Conservation (phyloP, 2,113 vertebrate species). For the Rhinopithecus roxellana region DNA sequence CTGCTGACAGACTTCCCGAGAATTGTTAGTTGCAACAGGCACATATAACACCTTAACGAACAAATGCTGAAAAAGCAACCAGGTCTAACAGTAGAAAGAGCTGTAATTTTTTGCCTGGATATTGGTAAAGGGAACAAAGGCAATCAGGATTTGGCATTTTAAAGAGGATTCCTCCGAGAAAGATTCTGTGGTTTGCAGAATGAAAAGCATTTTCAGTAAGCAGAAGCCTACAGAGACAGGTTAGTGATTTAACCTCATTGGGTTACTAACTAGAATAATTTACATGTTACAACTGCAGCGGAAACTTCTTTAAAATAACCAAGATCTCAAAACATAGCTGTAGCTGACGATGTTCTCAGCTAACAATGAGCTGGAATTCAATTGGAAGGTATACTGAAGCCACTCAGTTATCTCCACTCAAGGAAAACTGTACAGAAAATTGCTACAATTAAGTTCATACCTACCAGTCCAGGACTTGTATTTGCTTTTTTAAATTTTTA, state of each 20-base stretch:
- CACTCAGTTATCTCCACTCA: not conserved
- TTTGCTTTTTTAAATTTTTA: not conserved
- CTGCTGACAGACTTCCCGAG: not conserved
- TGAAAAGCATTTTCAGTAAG: not conserved
- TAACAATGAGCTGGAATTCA: not conserved
- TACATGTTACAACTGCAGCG: not conserved
- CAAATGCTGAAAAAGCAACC: constrained; percentile 42
- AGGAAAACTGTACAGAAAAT: not conserved
- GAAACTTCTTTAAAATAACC: not conserved
- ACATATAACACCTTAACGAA: not conserved
- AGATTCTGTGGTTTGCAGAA: not conserved
- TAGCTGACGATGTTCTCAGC: not conserved
- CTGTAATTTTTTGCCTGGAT: not conserved
- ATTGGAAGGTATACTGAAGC: not conserved
- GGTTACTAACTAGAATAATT: not conserved
- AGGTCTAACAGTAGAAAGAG: not conserved
- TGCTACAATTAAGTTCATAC: not conserved
- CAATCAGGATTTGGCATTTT: not conserved
- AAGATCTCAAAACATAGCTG: not conserved
- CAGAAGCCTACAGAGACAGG: not conserved
- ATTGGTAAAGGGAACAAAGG: constrained; percentile 23
- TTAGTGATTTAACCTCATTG: too few species aligned
- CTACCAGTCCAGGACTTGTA: not conserved
- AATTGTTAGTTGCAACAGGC: constrained; percentile 49
- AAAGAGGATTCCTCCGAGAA: not conserved